These are phyloP conservation scores for Uria aalge DNA, from an alignment of 2,113 vertebrate genomes.

Conservation along the genomic window DNA sequence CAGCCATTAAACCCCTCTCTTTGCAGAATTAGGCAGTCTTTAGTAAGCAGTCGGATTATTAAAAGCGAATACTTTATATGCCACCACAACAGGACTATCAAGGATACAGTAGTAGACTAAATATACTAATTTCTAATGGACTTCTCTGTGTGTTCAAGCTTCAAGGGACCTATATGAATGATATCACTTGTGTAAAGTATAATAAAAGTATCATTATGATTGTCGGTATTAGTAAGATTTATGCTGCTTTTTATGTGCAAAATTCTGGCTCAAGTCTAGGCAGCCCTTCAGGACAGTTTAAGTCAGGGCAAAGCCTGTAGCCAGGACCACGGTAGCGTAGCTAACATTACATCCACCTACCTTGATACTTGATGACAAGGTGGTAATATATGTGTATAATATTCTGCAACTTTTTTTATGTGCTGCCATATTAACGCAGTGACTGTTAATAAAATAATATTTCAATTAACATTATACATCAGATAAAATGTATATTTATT, in stretches of 20 bases:
- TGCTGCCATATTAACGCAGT: background rate
- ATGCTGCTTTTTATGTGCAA: background rate
- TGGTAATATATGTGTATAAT: fast-evolving
- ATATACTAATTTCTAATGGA: background rate
- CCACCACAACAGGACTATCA: background rate
- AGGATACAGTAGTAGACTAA: background rate
- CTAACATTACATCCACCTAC: background rate
- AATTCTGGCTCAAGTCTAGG: background rate
- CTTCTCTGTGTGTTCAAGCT: background rate
- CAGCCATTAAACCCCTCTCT: background rate
- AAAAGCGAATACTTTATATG: background rate
- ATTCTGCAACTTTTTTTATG: background rate
- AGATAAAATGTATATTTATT: background rate
- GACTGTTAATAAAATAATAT: background rate
- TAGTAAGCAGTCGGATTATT: background rate
- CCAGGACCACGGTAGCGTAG: background rate
- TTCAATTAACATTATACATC: background rate
- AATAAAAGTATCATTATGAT: background rate
- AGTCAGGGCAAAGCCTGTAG: background rate
- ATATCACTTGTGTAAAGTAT: background rate
- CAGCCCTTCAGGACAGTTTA: background rate
- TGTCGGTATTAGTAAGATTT: background rate
- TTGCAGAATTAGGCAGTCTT: background rate
- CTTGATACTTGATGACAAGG: background rate
- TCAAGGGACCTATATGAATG: background rate